Conservation (phyloP, 2,797 vertebrate species). For the Oreortyx pictus region DNA sequence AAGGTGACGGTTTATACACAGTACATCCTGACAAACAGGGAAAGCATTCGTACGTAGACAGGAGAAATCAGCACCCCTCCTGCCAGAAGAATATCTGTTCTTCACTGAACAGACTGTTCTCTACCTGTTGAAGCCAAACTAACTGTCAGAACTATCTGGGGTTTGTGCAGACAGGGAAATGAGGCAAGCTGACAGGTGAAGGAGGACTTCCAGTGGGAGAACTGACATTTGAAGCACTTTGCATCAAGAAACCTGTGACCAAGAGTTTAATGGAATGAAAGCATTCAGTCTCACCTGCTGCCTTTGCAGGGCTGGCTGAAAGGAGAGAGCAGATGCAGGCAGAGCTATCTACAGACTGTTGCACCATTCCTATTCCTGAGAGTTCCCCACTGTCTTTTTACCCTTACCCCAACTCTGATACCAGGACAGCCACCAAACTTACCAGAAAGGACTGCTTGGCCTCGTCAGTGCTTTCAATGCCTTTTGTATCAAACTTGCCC, state of each 20-base stretch:
- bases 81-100: background rate
- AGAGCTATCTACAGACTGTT: background rate
- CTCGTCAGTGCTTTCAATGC: slow-evolving; percentile 93
- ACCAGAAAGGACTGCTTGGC: slow-evolving; percentile 98
- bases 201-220: background rate
- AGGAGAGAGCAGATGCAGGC: background rate
- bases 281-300: background rate
- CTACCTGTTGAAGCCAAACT: slow-evolving; percentile 27
- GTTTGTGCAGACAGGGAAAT: slow-evolving; percentile 45
- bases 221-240: slow-evolving; percentile 42
- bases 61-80: background rate
- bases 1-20: background rate
- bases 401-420: background rate
- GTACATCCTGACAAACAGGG: background rate
- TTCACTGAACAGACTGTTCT: slow-evolving; percentile 11
- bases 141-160: background rate
- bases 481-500: slow-evolving; percentile 96
- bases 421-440: slow-evolving; percentile 25
- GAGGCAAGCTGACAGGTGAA: slow-evolving; percentile 48
- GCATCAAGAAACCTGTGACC: slow-evolving; percentile 15
- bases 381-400: background rate
- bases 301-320: background rate
- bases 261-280: slow-evolving; percentile 1
- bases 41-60: rapidly evolving
- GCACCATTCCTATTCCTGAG: background rate